Evolutionary conservation across 2,113 vertebrate species (phyloP), one percentile per base, ranked within the genome.

Genomic region (Oreochromis tanganicae): DNA sequence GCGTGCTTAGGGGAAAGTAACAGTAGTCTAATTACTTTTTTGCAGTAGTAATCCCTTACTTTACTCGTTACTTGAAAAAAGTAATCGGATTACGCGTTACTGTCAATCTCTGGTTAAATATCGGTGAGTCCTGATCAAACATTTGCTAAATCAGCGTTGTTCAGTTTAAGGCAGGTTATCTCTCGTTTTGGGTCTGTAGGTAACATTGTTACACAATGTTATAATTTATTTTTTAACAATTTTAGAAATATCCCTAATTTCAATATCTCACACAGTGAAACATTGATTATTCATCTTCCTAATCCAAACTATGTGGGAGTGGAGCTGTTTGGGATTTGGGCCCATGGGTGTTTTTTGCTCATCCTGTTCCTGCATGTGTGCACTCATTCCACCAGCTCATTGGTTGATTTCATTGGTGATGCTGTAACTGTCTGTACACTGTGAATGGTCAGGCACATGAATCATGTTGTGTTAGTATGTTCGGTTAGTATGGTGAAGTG

Each of bases 341-440:
- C 32, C 36, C 17, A 14, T 38, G 6, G 61, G 36, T 75, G 80
- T 87, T 63, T n/a, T 52, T 87, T 52, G 11, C 50, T 88, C 80
- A 50, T 38, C 78, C n/a, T 1, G 2, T 79, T 78, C 57, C 71
- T 75, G 92, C 94, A 91, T 90, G 90, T 80, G 11, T 83, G 89
- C 92, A 73, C 55, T 86, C 93, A 87, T 94, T 85, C 87, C 92
- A 90, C 78, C 80, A 19, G 82, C 79, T 85, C 85, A 75, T 86
- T 43, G 56, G 87, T 85, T 63, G 83, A 48, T 88, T 82, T 87
- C 78, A 27, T 36, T 86, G 66, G 34, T 80, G 79, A n/a, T 81
- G 63, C 24, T 14, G 56, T 91, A 71, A 84, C 11, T 55, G 84
- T 89, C 84, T 89, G 80, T 85, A 36, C 86, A 83, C 82, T 84